phyloP scores from a whole-genome alignment of 2,797 vertebrate genomes.

The Tapera naevia region DNA sequence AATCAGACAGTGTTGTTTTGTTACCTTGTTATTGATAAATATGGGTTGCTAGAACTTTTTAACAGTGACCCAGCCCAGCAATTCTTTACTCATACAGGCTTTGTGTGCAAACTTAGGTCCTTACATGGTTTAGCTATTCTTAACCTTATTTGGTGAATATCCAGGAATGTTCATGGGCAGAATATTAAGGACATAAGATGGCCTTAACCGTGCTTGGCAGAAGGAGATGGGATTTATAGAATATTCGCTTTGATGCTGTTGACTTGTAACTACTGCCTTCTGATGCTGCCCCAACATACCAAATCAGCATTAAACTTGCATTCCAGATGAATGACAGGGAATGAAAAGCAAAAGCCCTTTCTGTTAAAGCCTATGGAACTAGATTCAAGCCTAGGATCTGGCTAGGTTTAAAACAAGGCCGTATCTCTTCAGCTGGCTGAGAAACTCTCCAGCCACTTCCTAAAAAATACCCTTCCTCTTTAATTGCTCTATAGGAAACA shows the following conservation, averaged over 20 bases:
- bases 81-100: background rate
- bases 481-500: background rate
- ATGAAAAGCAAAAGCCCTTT: background rate
- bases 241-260: constrained; percentile 53
- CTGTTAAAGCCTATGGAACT: background rate
- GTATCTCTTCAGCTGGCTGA: background rate
- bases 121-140: constrained; percentile 68
- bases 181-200: constrained; percentile 62
- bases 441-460: background rate
- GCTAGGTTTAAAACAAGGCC: background rate
- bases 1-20: background rate
- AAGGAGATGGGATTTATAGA: constrained; percentile 19
- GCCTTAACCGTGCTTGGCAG: constrained; percentile 36
- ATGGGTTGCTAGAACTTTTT: background rate
- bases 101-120: constrained; percentile 18
- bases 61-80: background rate
- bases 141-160: constrained; percentile 52
- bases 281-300: background rate
- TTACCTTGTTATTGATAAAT: constrained; percentile 24
- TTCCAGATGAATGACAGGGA: constrained; percentile 24
- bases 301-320: constrained; percentile 25
- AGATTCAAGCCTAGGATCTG: background rate
- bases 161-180: constrained; percentile 58
- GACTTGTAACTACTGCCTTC: constrained; percentile 36
- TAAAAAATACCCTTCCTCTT: background rate